A percentile compares a stretch with the other conserved stretches of the same genome.
Conservation (phyloP, 2,113 vertebrate species). For the Desmodus rotundus region DNA sequence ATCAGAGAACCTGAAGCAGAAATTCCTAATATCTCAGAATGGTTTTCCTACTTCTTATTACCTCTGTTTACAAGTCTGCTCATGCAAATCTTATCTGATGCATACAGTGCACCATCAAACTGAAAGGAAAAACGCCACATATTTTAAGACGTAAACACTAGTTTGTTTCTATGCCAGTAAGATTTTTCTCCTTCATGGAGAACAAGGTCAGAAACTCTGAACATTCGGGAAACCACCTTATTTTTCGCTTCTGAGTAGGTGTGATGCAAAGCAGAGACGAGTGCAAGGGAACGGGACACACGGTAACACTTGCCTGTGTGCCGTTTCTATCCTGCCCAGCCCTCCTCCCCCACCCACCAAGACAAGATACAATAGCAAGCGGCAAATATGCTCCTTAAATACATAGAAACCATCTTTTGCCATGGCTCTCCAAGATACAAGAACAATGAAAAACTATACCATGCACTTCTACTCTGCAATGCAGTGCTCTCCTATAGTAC, state of each 20-base stretch:
- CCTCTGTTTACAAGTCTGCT: neutral
- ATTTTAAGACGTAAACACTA: neutral
- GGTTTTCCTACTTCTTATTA: neutral
- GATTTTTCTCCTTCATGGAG: neutral
- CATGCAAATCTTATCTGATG: neutral
- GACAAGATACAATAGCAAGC: neutral
- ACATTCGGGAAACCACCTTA: neutral
- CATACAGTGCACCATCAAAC: neutral
- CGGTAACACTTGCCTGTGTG: neutral
- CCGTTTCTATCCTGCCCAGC: neutral
- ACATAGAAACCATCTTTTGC: neutral
- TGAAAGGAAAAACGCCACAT: neutral
- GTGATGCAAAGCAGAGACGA: neutral
- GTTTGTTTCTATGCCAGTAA: neutral
- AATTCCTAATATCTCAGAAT: neutral
- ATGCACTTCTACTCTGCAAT: neutral
- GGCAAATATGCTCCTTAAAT: neutral
- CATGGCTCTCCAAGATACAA: neutral
- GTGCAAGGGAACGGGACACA: neutral
- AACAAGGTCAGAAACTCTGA: neutral
- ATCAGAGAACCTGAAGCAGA: neutral
- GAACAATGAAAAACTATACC: neutral
- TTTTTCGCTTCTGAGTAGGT: neutral
- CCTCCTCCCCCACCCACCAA: neutral
- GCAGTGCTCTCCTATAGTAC: neutral